Evolutionary conservation across 2,888 invertebrate genomes (phyloP).

Genomic region (Drosophila putrida): DNA sequence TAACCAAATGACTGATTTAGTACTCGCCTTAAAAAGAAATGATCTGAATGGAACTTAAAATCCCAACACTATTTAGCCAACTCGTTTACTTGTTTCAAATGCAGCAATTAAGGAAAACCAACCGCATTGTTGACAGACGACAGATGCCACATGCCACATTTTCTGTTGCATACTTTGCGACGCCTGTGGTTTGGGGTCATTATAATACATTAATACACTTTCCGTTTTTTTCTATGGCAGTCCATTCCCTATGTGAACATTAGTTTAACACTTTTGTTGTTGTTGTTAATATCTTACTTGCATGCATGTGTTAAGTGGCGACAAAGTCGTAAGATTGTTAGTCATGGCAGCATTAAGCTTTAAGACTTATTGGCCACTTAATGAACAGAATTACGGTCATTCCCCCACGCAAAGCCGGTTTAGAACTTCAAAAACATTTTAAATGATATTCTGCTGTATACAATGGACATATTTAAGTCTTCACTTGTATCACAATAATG

Average conservation of each 20-base stretch:
- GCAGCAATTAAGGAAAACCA: slow-evolving; percentile 62
- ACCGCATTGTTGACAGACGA: slow-evolving; percentile 30
- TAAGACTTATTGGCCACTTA: slow-evolving; percentile 24
- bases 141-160: slow-evolving; percentile 36
- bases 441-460: background rate
- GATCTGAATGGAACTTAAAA: too few relatives aligned
- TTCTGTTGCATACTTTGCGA: slow-evolving; percentile 40
- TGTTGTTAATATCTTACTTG: background rate
- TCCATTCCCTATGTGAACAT: slow-evolving; percentile 5
- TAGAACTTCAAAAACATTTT: slow-evolving; percentile 6
- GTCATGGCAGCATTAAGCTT: slow-evolving; percentile 33
- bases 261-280: too few relatives aligned
- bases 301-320: slow-evolving; percentile 12
- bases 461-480: slow-evolving; percentile 5
- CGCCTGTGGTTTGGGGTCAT: slow-evolving; percentile 1
- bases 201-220: background rate
- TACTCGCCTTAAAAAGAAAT: too few relatives aligned
- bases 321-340: slow-evolving; percentile 10
- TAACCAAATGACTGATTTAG: too few relatives aligned
- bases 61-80: background rate
- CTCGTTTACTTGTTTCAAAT: slow-evolving; percentile 45
- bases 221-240: background rate
- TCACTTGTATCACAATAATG: background rate
- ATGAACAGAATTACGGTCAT: slow-evolving; percentile 25
- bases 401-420: slow-evolving; percentile 21